Evolutionary conservation across 1,140 invertebrate species (phyloP), one percentile per base, ranked within the genome.

Genomic region (Bombus affinis): DNA sequence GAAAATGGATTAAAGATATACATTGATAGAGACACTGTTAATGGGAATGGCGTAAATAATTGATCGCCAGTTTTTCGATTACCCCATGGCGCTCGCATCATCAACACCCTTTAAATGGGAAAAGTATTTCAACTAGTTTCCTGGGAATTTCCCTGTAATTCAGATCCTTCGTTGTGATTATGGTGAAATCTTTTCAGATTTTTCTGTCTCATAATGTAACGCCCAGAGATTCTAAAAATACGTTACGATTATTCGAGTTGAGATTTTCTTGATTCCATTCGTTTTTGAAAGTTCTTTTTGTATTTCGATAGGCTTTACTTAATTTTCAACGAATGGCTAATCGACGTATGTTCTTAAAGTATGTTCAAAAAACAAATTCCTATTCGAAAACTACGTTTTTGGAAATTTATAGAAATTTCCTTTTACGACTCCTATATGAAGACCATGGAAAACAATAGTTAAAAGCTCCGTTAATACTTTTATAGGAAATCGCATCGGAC

Each of bases 1-100:
- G 83, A 80, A 80, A 80, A 80, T 85, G 77, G 77, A 85, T 85
- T 84, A 84, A 84, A 71, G 82, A 71, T 83, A 83, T 47, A n/a
- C 75, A 71, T 83, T 65, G 82, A 78, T 78, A 42, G 37, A 65
- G 25, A 39, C 28, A 70, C 3, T n/a, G 44, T 83, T 83, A 83
- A 83, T 71, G 65, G 65, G 39, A 39, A 35, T 78, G 32, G 82
- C 47, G 78, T 78, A 71, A 83, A 83, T 77, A 83, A 83, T 83
- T 57, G 75, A 68, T 59, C 44, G 65, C 22, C 35, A 83, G 42
- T 39, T 53, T 35, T 35, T 22, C 57, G 32, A 75, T 70, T 42
- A 65, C 22, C 25, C 28, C 47, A 13, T 28, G 2, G 65, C 2
- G 53, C 2, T 28, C 6, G 3, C 35, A 18, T 22, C 32, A 37